Evolutionary conservation across 2,797 vertebrate species (phyloP), one percentile per base, ranked within the genome.

Genomic region (Peromyscus attwateri): DNA sequence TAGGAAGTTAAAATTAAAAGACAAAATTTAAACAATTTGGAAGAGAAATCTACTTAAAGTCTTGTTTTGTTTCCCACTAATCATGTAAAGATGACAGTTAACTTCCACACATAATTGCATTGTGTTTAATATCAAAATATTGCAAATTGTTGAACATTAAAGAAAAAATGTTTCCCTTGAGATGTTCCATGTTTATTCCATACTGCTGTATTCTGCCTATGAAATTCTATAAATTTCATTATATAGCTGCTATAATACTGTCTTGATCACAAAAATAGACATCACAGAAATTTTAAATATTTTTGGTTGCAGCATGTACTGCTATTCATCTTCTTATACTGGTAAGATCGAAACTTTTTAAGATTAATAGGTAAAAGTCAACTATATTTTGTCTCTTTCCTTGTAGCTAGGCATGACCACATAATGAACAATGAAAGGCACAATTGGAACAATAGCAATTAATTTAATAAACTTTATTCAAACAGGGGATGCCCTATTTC

Each of bases 61-160:
- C 40, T 89, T 73, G 8, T 80, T 92, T 80, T 8, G 49, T 81
- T 73, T 92, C 21, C 46, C 10, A 62, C 4, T 80, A 23, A 66
- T 89, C 66, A 81, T 60, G 37, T 57, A 81, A 81, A 85, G n/a
- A 80, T 85, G 37, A 34, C 10, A 81, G 6, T 80, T 85, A 85
- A 49, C 64, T 73, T 49, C 37, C 12, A 60, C 79, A 81, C 16
- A 40, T 70, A 66, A 84, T 87, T 87, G 3, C 17, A 92, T 84
- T 83, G 92, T 16, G 11, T 68, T 90, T 87, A 71, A 64, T 60
- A 57, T 80, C 17, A 91, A 85, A 57, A 62, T 88, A 80, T 75
- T 76, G 27, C 37, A 83, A 90, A 89, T 92, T 94, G 13, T 8
- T 90, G 95, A 80, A 60, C 62, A 70, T 90, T 10, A 83, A 83